Percentiles rank a stretch among this genome's conserved stretches.
Conservation (phyloP, 1,140 invertebrate genomes). For the Megalopta genalis region DNA sequence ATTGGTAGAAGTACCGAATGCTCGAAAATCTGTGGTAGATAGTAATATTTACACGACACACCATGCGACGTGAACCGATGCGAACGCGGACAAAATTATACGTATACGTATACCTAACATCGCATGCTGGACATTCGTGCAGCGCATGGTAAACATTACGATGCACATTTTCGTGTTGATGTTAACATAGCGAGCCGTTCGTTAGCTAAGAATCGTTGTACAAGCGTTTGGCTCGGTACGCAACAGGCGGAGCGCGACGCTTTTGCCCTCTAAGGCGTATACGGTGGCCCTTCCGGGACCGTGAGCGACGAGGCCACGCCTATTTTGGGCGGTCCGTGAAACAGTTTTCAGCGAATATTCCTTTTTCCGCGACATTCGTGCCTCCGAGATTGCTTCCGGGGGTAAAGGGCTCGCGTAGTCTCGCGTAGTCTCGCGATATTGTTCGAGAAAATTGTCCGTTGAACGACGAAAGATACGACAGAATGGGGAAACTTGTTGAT, state of each 20-base stretch:
- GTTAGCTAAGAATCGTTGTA: conserved; percentile 14
- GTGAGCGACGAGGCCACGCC: too few relatives aligned
- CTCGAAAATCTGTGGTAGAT: conserved; percentile 28
- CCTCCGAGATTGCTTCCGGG: too few relatives aligned
- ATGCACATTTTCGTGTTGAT: conserved; percentile 33
- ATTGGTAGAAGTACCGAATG: conserved; percentile 48
- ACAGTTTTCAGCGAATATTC: too few relatives aligned
- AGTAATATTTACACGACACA: conserved; percentile 37
- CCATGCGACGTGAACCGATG: conserved; percentile 3
- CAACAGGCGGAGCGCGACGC: neutral
- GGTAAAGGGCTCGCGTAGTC: too few relatives aligned
- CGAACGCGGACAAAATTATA: neutral
- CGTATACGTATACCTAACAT: conserved; percentile 29
- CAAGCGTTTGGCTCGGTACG: neutral
- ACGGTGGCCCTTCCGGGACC: too few relatives aligned
- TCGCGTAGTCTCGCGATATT: conserved; percentile 9
- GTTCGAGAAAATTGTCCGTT: neutral
- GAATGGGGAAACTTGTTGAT: neutral
- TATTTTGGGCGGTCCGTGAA: too few relatives aligned
- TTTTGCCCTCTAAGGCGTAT: neutral
- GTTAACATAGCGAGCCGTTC: conserved; percentile 33
- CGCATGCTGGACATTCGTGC: conserved; percentile 17
- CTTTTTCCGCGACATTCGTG: too few relatives aligned
- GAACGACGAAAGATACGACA: neutral
- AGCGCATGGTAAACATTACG: conserved; percentile 17